phyloP scores from a whole-genome alignment of 2,113 vertebrate species.

The Tachuris rubrigastra region DNA sequence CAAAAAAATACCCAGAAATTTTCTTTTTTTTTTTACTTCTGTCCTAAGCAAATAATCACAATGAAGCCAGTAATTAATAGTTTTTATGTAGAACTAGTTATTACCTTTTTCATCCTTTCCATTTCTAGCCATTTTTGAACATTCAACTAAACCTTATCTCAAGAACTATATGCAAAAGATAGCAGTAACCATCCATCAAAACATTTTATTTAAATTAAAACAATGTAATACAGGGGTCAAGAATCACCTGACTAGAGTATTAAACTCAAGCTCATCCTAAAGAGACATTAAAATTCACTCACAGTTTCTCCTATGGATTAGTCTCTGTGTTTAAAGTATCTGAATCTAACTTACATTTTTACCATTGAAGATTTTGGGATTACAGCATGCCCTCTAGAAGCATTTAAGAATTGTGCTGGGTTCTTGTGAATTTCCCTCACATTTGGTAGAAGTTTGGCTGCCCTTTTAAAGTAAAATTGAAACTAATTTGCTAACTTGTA shows the following conservation, averaged over 20 bases:
- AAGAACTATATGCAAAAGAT: background rate
- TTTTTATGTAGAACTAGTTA: background rate
- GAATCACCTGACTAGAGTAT: background rate
- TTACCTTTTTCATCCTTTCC: background rate
- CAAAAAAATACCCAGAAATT: background rate
- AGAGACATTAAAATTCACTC: background rate
- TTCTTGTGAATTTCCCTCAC: background rate
- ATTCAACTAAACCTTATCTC: background rate
- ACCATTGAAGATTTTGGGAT: background rate
- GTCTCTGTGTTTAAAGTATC: background rate
- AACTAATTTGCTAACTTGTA: background rate
- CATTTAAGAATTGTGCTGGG: background rate
- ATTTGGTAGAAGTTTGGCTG: conserved; percentile 1
- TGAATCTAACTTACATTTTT: background rate
- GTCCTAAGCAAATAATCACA: background rate
- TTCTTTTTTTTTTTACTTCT: background rate
- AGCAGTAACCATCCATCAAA: background rate
- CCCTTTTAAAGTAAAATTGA: conserved; percentile 23
- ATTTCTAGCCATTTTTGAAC: background rate
- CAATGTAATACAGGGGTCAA: background rate
- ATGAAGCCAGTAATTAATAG: background rate
- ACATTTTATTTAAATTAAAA: background rate
- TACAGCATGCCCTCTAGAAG: background rate
- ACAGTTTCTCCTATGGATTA: background rate
- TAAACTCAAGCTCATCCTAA: background rate